Evolutionary conservation across 1,140 invertebrate species (phyloP).

Genomic region (Drosophila insularis): DNA sequence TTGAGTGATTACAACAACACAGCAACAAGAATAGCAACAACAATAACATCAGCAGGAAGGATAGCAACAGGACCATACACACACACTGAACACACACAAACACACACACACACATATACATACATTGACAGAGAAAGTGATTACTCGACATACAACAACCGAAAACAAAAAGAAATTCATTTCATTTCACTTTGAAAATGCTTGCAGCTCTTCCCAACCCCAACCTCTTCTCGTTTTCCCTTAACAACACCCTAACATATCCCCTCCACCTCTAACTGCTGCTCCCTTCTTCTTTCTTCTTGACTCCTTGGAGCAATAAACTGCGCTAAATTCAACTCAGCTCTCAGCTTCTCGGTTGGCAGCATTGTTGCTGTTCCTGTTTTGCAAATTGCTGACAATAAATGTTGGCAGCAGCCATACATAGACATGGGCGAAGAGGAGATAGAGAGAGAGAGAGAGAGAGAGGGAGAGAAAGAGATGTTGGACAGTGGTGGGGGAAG

Average conservation of each 20-base stretch:
- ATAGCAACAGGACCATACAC: conserved; percentile 20
- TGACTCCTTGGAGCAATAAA: conserved; percentile 77
- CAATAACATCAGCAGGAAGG: conserved; percentile 9
- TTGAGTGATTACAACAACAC: conserved; percentile 75
- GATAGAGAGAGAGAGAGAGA: background rate
- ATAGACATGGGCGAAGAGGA: conserved; percentile 4
- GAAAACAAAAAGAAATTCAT: conserved; percentile 73
- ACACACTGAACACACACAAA: conserved; percentile 31
- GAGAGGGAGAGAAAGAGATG: no score
- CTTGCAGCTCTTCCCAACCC: conserved; percentile 22
- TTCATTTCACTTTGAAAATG: conserved; percentile 65
- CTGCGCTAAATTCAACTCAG: conserved; percentile 76
- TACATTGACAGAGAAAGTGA: conserved; percentile 61
- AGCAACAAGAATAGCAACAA: conserved; percentile 31
- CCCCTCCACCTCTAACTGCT: background rate
- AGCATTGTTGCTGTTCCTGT: conserved; percentile 53
- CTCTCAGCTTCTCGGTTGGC: conserved; percentile 18
- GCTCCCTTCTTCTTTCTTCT: background rate
- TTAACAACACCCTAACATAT: background rate
- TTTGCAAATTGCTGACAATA: conserved; percentile 81
- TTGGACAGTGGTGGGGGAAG: background rate
- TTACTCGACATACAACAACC: conserved; percentile 59
- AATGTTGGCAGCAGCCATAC: conserved; percentile 63
- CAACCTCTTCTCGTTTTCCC: background rate
- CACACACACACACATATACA: conserved; percentile 34